A percentile compares a stretch with the other conserved stretches of the same genome.
phyloP scores from a whole-genome alignment of 2,888 invertebrate species.

The Elmis aenea region DNA sequence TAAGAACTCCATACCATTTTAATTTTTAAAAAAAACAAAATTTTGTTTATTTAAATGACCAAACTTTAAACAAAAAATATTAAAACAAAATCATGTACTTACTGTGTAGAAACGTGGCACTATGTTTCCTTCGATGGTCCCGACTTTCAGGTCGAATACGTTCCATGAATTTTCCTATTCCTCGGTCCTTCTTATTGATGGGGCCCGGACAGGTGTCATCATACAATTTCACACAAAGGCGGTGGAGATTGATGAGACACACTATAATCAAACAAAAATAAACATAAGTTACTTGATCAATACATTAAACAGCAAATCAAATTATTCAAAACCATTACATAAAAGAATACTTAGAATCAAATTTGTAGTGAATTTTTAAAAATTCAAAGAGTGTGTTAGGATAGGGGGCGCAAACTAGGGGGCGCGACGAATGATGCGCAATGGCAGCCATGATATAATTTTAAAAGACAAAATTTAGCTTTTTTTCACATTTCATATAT shows the following conservation, averaged over 20 bases:
- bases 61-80: conserved; percentile 2
- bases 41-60: conserved; percentile 2
- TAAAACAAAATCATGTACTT: conserved; percentile 30
- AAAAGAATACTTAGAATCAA: no score
- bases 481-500: no score
- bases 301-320: conserved; percentile 1
- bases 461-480: no score
- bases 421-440: no score
- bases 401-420: no score
- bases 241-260: conserved; percentile 45
- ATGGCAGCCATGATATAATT: no score
- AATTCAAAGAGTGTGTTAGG: no score
- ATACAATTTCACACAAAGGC: conserved; percentile 43
- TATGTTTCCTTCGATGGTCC: conserved; percentile 45
- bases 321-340: no score
- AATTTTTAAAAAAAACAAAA: no score
- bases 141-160: conserved; percentile 39
- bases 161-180: conserved; percentile 38
- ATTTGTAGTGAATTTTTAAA: no score
- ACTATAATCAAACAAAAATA: conserved; percentile 29
- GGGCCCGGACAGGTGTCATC: conserved; percentile 47
- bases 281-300: conserved; percentile 2
- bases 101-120: conserved; percentile 47
- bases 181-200: conserved; percentile 42
- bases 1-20: no score